phyloP scores from a whole-genome alignment of 2,888 invertebrate species.

The Scaptomyza caliginosa region DNA sequence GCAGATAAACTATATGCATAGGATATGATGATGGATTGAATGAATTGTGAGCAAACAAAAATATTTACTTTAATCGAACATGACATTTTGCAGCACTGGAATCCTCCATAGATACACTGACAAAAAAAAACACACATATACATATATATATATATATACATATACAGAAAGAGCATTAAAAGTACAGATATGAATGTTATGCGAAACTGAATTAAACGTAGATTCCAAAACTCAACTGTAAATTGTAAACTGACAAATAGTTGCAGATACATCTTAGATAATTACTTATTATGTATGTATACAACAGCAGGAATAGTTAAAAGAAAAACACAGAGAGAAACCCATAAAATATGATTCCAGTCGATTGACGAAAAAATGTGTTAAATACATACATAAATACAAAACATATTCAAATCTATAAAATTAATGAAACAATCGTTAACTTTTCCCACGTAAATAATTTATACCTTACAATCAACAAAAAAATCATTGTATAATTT shows the following conservation, averaged over 20 bases:
- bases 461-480: slow-evolving; percentile 61
- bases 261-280: slow-evolving; percentile 34
- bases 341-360: slow-evolving; percentile 21
- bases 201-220: slow-evolving; percentile 26
- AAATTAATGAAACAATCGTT: slow-evolving; percentile 65
- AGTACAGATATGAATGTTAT: slow-evolving; percentile 13
- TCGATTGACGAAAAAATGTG: slow-evolving; percentile 15
- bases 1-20: slow-evolving; percentile 25
- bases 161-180: slow-evolving; percentile 28
- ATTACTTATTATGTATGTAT: slow-evolving; percentile 4
- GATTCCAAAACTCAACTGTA: slow-evolving; percentile 55
- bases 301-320: slow-evolving; percentile 39
- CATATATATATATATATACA: slow-evolving; percentile 9
- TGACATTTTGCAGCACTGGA: slow-evolving; percentile 27
- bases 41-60: slow-evolving; percentile 60
- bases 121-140: slow-evolving; percentile 22
- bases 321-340: neutral
- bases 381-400: slow-evolving; percentile 13
- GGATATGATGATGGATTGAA: slow-evolving; percentile 29
- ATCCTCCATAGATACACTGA: slow-evolving; percentile 23
- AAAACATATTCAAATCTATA: slow-evolving; percentile 21
- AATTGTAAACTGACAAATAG: slow-evolving; percentile 69
- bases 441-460: slow-evolving; percentile 76
- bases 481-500: slow-evolving; percentile 62
- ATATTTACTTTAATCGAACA: slow-evolving; percentile 62